Evolutionary conservation across 2,797 vertebrate species (phyloP).

Genomic region (Muraenolepis orangiensis): DNA sequence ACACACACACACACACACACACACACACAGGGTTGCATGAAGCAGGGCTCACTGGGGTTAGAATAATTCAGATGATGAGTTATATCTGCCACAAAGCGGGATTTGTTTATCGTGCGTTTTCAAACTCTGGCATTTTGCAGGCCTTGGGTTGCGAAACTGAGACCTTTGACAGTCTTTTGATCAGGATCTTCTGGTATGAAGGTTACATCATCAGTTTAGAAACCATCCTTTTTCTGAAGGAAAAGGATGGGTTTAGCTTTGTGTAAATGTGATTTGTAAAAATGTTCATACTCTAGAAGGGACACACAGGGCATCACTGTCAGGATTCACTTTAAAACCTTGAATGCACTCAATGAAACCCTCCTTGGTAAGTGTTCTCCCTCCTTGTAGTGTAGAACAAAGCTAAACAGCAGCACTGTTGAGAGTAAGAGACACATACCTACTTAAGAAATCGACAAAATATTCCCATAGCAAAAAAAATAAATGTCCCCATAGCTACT

Average conservation of each 20-base stretch:
- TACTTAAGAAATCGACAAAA: conserved; percentile 11
- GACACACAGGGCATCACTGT: neutral
- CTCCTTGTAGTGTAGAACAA: neutral
- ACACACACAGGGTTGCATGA: neutral
- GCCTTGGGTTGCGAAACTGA: neutral
- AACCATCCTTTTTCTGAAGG: neutral
- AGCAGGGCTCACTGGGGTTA: neutral
- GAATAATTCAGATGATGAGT: neutral
- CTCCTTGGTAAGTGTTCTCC: neutral
- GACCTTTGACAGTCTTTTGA: neutral
- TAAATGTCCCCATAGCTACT: neutral
- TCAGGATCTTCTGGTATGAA: neutral
- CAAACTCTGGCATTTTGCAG: neutral
- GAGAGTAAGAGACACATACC: conserved; percentile 51
- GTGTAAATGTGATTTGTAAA: no score
- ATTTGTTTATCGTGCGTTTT: neutral
- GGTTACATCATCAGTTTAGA: neutral
- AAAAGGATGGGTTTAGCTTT: no score
- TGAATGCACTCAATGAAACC: neutral
- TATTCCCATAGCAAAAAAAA: no score
- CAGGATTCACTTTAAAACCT: neutral
- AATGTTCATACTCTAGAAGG: no score
- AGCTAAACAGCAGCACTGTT: neutral
- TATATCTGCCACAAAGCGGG: neutral
- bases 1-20: no score